Evolutionary conservation across 2,888 invertebrate species (phyloP).

Genomic region (Leucophora obtusa): DNA sequence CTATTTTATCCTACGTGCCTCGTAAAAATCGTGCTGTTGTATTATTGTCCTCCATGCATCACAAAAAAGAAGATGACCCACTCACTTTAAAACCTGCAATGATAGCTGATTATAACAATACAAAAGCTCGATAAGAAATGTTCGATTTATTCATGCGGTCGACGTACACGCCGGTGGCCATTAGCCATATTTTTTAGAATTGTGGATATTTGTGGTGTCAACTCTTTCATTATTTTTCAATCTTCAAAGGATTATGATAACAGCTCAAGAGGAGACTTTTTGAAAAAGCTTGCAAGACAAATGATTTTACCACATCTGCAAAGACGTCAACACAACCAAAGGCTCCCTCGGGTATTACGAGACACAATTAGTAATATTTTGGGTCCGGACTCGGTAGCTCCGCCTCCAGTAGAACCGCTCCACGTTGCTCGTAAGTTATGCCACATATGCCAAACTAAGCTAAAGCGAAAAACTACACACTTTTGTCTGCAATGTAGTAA

Average conservation of each 20-base stretch:
- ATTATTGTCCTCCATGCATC: conserved; percentile 52
- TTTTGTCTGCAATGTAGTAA: conserved; percentile 13
- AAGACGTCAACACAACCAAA: no score
- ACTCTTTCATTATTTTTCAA: no score
- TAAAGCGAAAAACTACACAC: conserved; percentile 14
- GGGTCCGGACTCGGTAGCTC: conserved; percentile 10
- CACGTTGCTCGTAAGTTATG: no score
- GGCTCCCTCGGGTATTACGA: no score
- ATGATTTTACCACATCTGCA: conserved; percentile 44
- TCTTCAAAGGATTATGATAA: conserved; percentile 23
- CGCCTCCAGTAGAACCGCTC: conserved; percentile 8
- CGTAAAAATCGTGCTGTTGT: no score
- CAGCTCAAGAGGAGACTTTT: conserved; percentile 45
- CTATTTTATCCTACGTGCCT: no score
- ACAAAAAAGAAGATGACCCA: conserved; percentile 50
- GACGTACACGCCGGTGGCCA: conserved; percentile 28
- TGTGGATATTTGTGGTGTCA: no score
- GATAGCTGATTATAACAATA: conserved; percentile 52
- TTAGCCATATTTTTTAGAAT: neutral
- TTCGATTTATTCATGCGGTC: conserved; percentile 51
- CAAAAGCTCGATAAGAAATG: conserved; percentile 52
- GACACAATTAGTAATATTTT: no score
- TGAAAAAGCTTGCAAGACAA: conserved; percentile 43
- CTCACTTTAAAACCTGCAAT: conserved; percentile 54
- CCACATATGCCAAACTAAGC: no score